A percentile compares a stretch with the other conserved stretches of the same genome.
Conservation (phyloP, 2,797 vertebrate species). For the Arrhamphus sclerolepis region DNA sequence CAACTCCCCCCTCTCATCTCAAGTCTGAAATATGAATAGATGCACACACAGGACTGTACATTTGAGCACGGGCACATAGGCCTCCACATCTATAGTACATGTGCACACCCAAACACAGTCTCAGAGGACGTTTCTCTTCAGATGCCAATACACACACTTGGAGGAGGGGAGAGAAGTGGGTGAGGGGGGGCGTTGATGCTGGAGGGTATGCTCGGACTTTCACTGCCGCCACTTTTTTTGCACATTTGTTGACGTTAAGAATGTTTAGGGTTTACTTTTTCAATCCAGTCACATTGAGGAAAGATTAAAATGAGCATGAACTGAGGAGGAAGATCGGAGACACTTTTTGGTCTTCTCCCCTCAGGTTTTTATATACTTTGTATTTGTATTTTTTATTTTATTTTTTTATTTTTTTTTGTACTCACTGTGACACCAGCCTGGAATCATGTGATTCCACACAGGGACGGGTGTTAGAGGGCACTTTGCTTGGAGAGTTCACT, state of each 20-base stretch:
- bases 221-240: constrained; percentile 98
- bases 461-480: constrained; percentile 71
- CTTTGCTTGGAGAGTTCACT: constrained; percentile 75
- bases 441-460: constrained; percentile 60
- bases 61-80: constrained; percentile 43
- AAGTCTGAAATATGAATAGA: constrained; percentile 24
- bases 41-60: constrained; percentile 41
- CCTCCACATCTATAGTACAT: constrained; percentile 44
- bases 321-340: constrained; percentile 46
- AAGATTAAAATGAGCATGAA: constrained; percentile 56
- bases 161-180: constrained; percentile 12
- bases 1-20: constrained; percentile 19
- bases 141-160: constrained; percentile 46
- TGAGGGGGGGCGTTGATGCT: constrained; percentile 12
- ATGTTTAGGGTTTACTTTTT: constrained; percentile 98
- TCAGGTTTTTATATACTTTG: constrained; percentile 65
- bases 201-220: constrained; percentile 83
- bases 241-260: constrained; percentile 99
- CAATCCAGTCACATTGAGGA: constrained; percentile 86
- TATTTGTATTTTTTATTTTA: constrained; percentile 55
- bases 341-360: constrained; percentile 45
- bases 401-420: constrained; percentile 66
- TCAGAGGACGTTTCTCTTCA: constrained; percentile 63
- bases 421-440: constrained; percentile 80
- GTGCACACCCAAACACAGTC: constrained; percentile 47